phyloP scores from a whole-genome alignment of 2,113 vertebrate genomes.

The Carassius gibelio region DNA sequence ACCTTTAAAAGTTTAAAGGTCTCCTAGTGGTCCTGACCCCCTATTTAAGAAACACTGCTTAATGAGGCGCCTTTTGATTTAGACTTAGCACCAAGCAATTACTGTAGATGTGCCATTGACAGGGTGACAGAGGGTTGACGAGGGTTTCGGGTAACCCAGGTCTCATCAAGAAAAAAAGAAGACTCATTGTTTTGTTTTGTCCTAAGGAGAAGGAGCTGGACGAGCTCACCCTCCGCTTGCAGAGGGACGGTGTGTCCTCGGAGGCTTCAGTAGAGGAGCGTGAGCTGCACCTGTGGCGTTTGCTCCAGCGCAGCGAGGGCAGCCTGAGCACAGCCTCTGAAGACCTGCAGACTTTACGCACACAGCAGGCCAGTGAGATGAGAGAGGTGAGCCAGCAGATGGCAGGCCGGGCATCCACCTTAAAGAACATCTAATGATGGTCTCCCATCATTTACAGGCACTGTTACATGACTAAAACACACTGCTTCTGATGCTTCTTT shows the following conservation, averaged over 20 bases:
- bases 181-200: background rate
- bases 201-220: constrained; percentile 62
- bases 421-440: constrained; percentile 40
- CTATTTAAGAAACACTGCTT: background rate
- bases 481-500: background rate
- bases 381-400: constrained; percentile 76
- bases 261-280: constrained; percentile 65
- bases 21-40: background rate
- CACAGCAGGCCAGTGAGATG: constrained; percentile 79
- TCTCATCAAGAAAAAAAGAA: background rate
- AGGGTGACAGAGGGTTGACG: background rate
- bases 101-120: background rate
- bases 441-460: constrained; percentile 22
- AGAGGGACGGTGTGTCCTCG: constrained; percentile 69
- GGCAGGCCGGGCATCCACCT: background rate
- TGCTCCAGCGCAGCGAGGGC: constrained; percentile 69
- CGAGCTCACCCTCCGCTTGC: constrained; percentile 67
- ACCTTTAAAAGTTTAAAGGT: background rate
- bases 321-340: constrained; percentile 64
- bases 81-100: background rate
- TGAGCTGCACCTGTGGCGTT: constrained; percentile 74
- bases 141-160: background rate
- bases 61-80: background rate
- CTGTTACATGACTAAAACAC: constrained; percentile 27
- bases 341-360: constrained; percentile 72